Conservation (phyloP, 2,888 invertebrate species). For the Autographa gamma region DNA sequence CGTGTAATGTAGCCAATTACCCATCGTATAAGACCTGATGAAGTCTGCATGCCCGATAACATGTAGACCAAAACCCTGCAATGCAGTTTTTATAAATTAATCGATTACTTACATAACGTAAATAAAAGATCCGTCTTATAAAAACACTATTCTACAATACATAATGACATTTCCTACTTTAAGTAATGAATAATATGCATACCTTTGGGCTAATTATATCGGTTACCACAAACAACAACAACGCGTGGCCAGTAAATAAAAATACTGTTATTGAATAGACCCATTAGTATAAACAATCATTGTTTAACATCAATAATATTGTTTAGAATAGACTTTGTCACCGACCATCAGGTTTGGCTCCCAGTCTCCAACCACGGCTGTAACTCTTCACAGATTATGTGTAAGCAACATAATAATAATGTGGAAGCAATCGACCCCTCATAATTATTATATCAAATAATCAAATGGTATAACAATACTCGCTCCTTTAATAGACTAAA, state of each 20-base stretch:
- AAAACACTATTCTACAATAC: too few species aligned
- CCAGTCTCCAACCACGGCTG: background rate
- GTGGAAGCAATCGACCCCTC: background rate
- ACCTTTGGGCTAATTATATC: background rate
- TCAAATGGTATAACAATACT: background rate
- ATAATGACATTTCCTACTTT: too few species aligned
- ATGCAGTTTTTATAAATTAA: too few species aligned
- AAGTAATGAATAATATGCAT: too few species aligned
- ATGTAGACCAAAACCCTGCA: too few species aligned
- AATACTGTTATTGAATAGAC: conserved; percentile 1
- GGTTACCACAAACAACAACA: background rate
- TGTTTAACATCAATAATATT: conserved; percentile 11
- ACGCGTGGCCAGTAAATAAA: background rate
- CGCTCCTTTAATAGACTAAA: background rate
- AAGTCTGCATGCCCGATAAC: too few species aligned
- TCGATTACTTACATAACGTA: too few species aligned
- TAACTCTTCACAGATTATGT: background rate
- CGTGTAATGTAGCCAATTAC: too few species aligned
- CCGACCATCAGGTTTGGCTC: background rate
- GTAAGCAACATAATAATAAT: background rate
- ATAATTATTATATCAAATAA: background rate
- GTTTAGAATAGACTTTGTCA: conserved; percentile 3
- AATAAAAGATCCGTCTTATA: too few species aligned
- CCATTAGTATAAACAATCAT: background rate
- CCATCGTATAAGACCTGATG: too few species aligned